A percentile compares a stretch with the other conserved stretches of the same genome.
phyloP scores from a whole-genome alignment of 2,113 vertebrate genomes.

The Camelus bactrianus region DNA sequence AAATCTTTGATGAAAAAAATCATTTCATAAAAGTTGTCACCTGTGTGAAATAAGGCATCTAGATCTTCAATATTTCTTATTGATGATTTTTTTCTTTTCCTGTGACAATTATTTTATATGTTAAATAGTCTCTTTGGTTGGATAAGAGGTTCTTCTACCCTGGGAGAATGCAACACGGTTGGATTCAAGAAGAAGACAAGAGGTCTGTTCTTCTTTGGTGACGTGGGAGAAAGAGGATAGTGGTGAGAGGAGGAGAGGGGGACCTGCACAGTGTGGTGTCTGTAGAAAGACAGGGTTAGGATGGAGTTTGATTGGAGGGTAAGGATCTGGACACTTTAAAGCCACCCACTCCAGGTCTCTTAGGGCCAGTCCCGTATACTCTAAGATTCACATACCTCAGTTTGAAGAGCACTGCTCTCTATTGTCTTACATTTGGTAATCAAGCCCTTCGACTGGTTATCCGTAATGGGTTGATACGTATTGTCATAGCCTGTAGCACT shows the following conservation, averaged over 20 bases:
- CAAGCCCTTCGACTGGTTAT: not conserved
- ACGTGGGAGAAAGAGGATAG: not conserved
- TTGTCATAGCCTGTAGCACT: not conserved
- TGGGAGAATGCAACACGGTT: not conserved
- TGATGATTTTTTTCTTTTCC: not conserved
- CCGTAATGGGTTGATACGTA: not conserved
- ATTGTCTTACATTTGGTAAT: not conserved
- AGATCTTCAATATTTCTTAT: not conserved
- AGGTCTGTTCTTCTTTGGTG: not conserved
- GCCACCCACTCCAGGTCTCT: not conserved
- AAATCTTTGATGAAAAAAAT: not conserved
- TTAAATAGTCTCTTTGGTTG: not conserved
- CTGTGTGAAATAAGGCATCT: not conserved
- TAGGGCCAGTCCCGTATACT: not conserved
- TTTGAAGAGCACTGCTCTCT: not conserved
- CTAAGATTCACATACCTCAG: not conserved
- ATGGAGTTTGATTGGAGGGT: not conserved
- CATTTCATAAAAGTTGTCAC: not conserved
- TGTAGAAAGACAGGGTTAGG: not conserved
- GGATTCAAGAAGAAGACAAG: not conserved
- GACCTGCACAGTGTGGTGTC: not conserved
- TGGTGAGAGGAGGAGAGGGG: not conserved
- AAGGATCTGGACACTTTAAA: not conserved
- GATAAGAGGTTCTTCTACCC: not conserved
- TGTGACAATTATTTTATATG: not conserved